These are phyloP conservation scores for Diplazon laetatorius DNA, from an alignment of 2,888 invertebrate genomes.

Conservation along the genomic window DNA sequence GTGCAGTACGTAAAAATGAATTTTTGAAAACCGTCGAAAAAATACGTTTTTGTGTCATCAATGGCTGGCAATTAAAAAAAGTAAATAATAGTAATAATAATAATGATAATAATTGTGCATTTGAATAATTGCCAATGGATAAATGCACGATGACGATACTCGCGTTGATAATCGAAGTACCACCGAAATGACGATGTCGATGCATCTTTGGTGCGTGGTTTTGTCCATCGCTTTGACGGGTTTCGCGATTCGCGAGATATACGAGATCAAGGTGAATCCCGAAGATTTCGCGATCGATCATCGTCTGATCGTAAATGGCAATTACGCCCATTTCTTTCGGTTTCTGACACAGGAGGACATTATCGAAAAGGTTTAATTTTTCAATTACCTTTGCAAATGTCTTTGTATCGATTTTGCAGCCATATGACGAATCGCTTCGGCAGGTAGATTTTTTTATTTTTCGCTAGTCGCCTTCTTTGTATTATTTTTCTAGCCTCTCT, in stretches of 20 bases:
- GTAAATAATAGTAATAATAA: too few species aligned
- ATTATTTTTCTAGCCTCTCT: conserved; percentile 10
- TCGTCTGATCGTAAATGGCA: conserved; percentile 67
- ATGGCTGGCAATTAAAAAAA: too few species aligned
- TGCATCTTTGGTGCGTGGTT: conserved; percentile 44
- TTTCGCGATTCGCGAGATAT: conserved; percentile 60
- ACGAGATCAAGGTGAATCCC: conserved; percentile 69
- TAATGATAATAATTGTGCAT: too few species aligned
- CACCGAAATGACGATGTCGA: conserved; percentile 46
- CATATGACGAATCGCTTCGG: too few species aligned
- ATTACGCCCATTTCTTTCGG: conserved; percentile 64
- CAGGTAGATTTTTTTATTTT: background rate
- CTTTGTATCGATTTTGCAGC: too few species aligned
- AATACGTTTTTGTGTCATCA: background rate
- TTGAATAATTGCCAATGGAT: background rate
- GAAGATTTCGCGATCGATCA: conserved; percentile 67
- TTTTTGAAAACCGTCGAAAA: background rate
- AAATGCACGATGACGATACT: conserved; percentile 35
- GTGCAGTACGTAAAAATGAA: background rate
- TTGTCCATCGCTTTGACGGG: conserved; percentile 28
- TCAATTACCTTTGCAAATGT: too few species aligned
- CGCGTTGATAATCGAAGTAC: background rate
- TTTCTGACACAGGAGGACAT: conserved; percentile 68
- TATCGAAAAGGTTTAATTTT: conserved; percentile 72
- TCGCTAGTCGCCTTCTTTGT: background rate